phyloP scores from a whole-genome alignment of 2,888 invertebrate species.

The Timema podura region DNA sequence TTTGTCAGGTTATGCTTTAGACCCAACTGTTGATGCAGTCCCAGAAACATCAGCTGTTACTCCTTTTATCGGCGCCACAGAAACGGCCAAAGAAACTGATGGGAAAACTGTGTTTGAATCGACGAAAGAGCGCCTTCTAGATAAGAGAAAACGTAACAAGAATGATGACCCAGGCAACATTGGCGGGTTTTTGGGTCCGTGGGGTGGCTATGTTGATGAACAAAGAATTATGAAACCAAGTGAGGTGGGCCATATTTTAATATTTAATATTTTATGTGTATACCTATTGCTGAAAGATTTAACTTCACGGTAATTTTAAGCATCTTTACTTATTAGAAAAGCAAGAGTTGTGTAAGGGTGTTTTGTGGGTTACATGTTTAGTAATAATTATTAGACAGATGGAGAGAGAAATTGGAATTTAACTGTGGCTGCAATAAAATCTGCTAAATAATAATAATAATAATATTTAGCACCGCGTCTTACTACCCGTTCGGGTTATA shows the following conservation, averaged over 20 bases:
- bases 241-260: slow-evolving; percentile 49
- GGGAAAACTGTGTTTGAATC: slow-evolving; percentile 90
- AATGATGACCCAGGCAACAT: slow-evolving; percentile 90
- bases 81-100: slow-evolving; percentile 66
- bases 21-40: slow-evolving; percentile 67
- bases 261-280: no score
- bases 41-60: slow-evolving; percentile 5
- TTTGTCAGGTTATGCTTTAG: slow-evolving; percentile 74
- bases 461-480: no score
- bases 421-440: no score
- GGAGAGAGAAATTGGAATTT: no score
- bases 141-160: slow-evolving; percentile 76
- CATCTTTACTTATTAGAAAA: no score
- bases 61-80: slow-evolving; percentile 56
- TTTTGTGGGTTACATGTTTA: no score
- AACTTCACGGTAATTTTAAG: no score
- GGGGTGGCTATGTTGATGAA: slow-evolving; percentile 94
- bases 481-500: no score
- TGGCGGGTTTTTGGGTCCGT: slow-evolving; percentile 94
- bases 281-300: no score
- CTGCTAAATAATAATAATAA: no score
- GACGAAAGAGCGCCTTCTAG: slow-evolving; percentile 64
- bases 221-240: slow-evolving; percentile 82
- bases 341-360: no score
- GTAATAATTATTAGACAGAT: no score